Conservation (phyloP, 2,888 invertebrate species). For the Conops quadrifasciatus region DNA sequence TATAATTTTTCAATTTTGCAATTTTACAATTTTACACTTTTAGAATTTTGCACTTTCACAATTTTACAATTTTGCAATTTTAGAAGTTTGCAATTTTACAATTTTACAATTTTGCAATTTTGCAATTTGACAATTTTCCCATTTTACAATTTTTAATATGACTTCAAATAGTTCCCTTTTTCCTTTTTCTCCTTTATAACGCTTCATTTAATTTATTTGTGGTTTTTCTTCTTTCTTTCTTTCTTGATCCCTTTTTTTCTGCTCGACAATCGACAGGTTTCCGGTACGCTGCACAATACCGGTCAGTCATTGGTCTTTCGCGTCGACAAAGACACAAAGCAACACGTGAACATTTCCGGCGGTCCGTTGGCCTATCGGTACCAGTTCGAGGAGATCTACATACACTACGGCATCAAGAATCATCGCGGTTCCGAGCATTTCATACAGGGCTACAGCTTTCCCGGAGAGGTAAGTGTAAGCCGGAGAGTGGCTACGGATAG, state of each 20-base stretch:
- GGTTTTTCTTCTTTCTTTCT: not conserved
- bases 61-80: no score
- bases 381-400: slow-evolving; percentile 94
- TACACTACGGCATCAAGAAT: slow-evolving; percentile 92
- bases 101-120: no score
- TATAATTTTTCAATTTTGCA: no score
- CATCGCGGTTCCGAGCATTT: slow-evolving; percentile 94
- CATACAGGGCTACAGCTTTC: slow-evolving; percentile 93
- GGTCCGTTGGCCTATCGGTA: slow-evolving; percentile 96
- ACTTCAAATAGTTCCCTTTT: slow-evolving; percentile 15
- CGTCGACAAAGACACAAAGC: slow-evolving; percentile 88
- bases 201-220: slow-evolving; percentile 14
- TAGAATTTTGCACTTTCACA: no score
- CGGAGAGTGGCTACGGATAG: not conserved
- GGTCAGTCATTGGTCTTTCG: slow-evolving; percentile 94
- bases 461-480: slow-evolving; percentile 84
- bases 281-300: slow-evolving; percentile 89
- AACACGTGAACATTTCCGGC: slow-evolving; percentile 93
- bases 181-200: slow-evolving; percentile 28
- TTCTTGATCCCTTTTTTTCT: not conserved
- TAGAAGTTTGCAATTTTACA: not conserved
- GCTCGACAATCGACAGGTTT: slow-evolving; percentile 71
- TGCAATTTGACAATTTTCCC: no score
- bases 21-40: no score
- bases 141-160: no score